Evolutionary conservation across 2,797 vertebrate genomes (phyloP), one percentile per base, ranked within the genome.

Genomic region (Gallinago solitaria): DNA sequence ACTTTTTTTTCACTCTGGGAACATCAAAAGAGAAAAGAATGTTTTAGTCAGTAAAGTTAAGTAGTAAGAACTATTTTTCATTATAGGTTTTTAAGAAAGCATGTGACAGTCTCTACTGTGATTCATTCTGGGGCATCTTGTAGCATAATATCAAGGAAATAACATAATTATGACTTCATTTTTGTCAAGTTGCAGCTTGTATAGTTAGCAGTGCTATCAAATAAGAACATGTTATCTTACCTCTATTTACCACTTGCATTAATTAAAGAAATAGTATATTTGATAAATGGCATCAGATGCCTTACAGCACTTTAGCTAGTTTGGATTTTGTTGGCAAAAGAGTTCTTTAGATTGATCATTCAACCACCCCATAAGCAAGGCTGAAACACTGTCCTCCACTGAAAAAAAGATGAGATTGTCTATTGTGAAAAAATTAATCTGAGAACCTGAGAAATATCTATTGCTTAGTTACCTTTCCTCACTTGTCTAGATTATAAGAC

Each of bases 101-200:
- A 9, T 28, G 11, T 82, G 41, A 6, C 47, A 50, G 33, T 68
- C 56, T 91, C 23, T 76, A 20, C 1, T 77, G 3, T 63, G 61
- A 83, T 89, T 96, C 20, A 43, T 91, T 85, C 60, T 87, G 53
- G 19, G 60, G 16, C 41, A 61, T 69, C 92, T 74, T 85, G 39
- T 61, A 89, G 64, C 53, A 11, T 77, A n/a, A 9, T 45, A 83
- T 74, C 21, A 84, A 77, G 78, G 60, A 77, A 85, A 60, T 39
- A 63, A 37, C 25, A 7, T 80, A 48, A 82, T 70, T 54, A 89
- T 24, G 68, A 23, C 65, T 70, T 57, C 16, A 8, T 71, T 60
- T 81, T 89, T 73, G 30, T 79, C 68, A 77, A 82, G 86, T 70
- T 78, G 33, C 45, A 96, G 60, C 92, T 94, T 87, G 64, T 84